Evolutionary conservation across 2,888 invertebrate genomes (phyloP), one percentile per base, ranked within the genome.

Genomic region (Epsilonema sp.): DNA sequence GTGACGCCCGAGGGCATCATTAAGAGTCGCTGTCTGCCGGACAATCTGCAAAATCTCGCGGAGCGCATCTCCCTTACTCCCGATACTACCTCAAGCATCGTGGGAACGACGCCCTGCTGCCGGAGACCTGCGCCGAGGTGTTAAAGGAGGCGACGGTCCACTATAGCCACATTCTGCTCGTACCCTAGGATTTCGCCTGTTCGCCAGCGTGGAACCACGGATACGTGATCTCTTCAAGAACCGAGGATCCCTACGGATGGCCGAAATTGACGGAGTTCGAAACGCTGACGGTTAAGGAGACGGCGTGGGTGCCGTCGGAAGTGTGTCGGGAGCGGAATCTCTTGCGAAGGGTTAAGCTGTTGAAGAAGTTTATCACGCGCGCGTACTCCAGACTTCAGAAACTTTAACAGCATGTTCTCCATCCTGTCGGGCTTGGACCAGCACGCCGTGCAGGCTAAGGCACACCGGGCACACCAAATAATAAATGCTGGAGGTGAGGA

Each of bases 371-470:
- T 67, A 84, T 97, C 55, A 94, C 97, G 76, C 85, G 97, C 56
- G 90, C 90, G 42, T 57, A 70, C 43, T 90, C 90, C 90, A 66
- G 92, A 94, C 67, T 89, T 90, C 65, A 85, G 90, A 68, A 97
- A 99, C 70, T 97, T 92, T 71, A 99, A 99, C 71, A 90, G 92
- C 1, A 87, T 97, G 87, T 99, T 99, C 74, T 92, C 94, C 52
- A 90, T 99, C 49, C 76, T 97, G 55, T 90, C 89, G 51, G 97
- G 97, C 13, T 74, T 99, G 62, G 92, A 89, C 5, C 92, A 97
- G 64, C 85, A 83, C 3, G 84, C 90, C 1, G 92, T 97, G 0
- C 81, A 83, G 97, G 55, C 72, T 99, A 57, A 75, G 86, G 54
- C 76, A 79, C 62, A 86, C 92, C 21, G 99, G 97, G 97, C 97